Evolutionary conservation across 35 echinoderm and acorn worm species (phyloP).

Genomic region (Anneissia japonica): DNA sequence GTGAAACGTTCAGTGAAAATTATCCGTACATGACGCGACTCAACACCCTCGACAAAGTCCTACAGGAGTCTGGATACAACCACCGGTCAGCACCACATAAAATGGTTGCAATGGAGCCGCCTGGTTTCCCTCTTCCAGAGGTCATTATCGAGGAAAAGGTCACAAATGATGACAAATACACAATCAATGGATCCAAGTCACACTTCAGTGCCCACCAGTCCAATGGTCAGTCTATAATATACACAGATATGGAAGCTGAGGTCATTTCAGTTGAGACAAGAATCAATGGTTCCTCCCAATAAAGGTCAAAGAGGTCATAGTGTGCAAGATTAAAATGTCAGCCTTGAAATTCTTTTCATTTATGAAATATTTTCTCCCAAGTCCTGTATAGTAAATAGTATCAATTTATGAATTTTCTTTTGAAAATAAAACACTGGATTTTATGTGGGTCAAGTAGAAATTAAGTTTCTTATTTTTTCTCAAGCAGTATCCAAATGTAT

Average conservation of each 20-base stretch:
- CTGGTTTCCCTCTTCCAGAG: not conserved
- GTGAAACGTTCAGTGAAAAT: not conserved
- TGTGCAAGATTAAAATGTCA: not conserved
- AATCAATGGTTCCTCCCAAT: not conserved
- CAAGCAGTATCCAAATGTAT: no score
- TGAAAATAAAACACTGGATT: not conserved
- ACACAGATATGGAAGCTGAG: conserved; percentile 41
- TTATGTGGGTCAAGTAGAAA: not conserved
- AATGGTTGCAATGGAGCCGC: not conserved
- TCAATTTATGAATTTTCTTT: not conserved
- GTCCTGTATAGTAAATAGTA: not conserved
- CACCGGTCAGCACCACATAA: not conserved
- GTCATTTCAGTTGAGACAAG: conserved; percentile 29
- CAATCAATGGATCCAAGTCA: not conserved
- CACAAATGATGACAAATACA: not conserved
- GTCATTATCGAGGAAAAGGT: not conserved
- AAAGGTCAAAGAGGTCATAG: not conserved
- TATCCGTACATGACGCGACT: not conserved
- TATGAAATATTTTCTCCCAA: not conserved
- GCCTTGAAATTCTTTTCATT: not conserved
- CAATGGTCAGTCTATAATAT: not conserved
- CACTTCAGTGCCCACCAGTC: not conserved
- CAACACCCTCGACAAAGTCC: not conserved
- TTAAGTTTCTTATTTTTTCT: no score
- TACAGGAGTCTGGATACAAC: not conserved